phyloP scores from a whole-genome alignment of 2,113 vertebrate genomes.

The Malurus alboscapulatus region DNA sequence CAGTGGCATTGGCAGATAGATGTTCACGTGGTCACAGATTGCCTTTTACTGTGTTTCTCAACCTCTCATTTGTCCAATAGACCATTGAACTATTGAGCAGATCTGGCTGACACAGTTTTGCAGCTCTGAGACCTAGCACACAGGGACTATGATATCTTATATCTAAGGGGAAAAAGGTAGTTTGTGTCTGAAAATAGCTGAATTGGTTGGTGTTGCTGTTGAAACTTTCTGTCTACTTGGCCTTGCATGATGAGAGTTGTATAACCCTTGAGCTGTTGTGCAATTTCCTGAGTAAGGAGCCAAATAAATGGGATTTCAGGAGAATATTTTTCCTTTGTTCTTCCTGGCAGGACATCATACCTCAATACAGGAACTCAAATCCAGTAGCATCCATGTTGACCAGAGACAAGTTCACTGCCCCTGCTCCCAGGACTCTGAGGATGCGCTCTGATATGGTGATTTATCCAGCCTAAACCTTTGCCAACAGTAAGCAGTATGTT shows the following conservation, averaged over 20 bases:
- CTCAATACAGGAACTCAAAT: slow-evolving; percentile 1
- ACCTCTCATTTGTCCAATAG: background rate
- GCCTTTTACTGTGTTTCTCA: slow-evolving; percentile 13
- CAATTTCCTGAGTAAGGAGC: background rate
- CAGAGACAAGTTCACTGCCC: background rate
- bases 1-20: background rate
- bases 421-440: background rate
- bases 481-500: background rate
- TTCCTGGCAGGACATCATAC: slow-evolving; percentile 28
- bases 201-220: background rate
- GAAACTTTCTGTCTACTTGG: background rate
- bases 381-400: background rate
- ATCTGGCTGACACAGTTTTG: slow-evolving; percentile 34
- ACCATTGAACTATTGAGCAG: slow-evolving; percentile 38
- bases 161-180: background rate
- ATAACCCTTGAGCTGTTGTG: background rate
- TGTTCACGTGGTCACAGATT: background rate
- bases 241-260: background rate
- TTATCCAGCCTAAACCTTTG: background rate
- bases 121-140: background rate
- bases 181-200: background rate
- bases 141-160: background rate
- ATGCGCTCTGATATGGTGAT: background rate
- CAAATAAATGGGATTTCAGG: slow-evolving; percentile 16
- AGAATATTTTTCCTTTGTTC: slow-evolving; percentile 6